Conservation (phyloP, 2,113 vertebrate genomes). For the Zosterops pallidus region DNA sequence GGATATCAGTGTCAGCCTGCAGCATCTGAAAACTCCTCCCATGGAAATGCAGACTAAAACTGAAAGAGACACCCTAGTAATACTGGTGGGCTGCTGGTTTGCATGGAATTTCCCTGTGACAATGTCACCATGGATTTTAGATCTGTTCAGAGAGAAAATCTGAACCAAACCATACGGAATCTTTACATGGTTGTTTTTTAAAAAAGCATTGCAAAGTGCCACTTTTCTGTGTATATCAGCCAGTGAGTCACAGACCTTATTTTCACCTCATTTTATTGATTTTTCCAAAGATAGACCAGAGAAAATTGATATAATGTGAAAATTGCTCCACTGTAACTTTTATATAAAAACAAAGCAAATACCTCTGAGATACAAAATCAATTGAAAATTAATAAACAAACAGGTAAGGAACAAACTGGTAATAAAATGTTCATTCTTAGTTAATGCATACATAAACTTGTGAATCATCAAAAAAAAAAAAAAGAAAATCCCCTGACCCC, state of each 20-base stretch:
- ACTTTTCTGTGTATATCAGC: background rate
- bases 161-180: background rate
- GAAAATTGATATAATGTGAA: background rate
- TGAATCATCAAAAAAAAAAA: background rate
- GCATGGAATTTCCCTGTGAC: background rate
- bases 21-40: background rate
- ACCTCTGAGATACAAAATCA: background rate
- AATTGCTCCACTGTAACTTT: background rate
- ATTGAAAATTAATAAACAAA: conserved; percentile 3
- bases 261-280: background rate
- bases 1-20: background rate
- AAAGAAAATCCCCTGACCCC: background rate
- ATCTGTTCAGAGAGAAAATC: background rate
- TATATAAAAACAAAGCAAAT: background rate
- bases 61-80: background rate
- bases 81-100: rapidly evolving
- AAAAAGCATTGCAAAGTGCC: background rate
- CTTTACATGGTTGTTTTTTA: background rate
- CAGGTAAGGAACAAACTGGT: background rate
- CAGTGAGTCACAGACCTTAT: background rate
- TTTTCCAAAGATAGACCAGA: conserved; percentile 14
- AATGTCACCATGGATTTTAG: background rate
- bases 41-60: background rate
- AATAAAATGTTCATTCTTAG: background rate
- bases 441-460: background rate